These are phyloP conservation scores for Anthopleura xanthogrammica DNA, from an alignment of 92 coral and sea anemone genomes.

Conservation along the genomic window DNA sequence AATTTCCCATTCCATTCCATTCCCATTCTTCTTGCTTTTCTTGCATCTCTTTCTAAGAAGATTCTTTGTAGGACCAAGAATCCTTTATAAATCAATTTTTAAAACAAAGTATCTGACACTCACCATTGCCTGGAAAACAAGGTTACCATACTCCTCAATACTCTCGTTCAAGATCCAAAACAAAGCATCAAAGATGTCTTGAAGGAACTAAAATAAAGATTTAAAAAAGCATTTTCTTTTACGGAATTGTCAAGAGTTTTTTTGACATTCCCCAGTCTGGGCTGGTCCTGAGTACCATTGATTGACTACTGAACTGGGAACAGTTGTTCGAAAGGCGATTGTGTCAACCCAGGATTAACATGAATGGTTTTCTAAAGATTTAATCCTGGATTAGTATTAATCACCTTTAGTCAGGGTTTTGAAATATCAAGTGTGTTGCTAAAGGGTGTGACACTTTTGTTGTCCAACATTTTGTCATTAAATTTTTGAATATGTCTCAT, in stretches of 20 bases:
- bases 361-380: background rate
- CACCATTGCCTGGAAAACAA: constrained; percentile 95
- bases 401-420: no score
- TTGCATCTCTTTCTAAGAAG: background rate
- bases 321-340: no score
- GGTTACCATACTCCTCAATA: constrained; percentile 76
- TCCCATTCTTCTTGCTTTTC: background rate
- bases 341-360: no score
- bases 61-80: no score
- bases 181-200: constrained; percentile 96
- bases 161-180: constrained; percentile 88
- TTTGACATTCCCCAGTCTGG: no score
- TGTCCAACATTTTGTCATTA: no score
- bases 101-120: constrained; percentile 9
- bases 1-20: background rate
- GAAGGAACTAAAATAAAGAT: constrained; percentile 75
- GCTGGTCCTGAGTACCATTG: no score
- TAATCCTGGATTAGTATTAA: background rate
- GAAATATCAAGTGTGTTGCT: no score
- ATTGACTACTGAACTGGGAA: no score
- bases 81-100: background rate
- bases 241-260: background rate
- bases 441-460: no score
- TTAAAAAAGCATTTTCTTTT: no score
- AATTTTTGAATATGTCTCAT: no score